Conservation (phyloP, 2,797 vertebrate species). For the Spinus olivaceus region DNA sequence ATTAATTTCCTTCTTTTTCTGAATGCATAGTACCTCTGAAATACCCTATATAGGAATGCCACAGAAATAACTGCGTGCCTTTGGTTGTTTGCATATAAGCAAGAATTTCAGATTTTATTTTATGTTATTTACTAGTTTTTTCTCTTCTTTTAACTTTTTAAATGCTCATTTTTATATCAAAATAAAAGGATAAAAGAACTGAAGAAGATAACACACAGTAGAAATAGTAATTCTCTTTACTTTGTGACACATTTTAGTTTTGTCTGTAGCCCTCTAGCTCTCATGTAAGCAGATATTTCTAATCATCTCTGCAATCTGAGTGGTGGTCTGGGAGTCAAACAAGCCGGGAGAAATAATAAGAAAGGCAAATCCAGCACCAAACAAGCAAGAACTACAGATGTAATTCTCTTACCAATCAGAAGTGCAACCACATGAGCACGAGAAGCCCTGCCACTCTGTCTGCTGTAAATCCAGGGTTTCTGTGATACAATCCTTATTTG, state of each 20-base stretch:
- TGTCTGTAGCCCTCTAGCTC: not conserved
- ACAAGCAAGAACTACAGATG: not conserved
- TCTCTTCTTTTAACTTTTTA: not conserved
- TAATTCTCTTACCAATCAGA: conserved; percentile 7
- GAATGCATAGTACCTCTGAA: not conserved
- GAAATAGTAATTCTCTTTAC: not conserved
- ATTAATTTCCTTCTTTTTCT: not conserved
- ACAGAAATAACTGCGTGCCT: not conserved
- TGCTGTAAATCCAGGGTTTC: conserved; percentile 20
- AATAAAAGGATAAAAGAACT: not conserved
- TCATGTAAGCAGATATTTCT: not conserved
- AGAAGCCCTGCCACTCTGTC: not conserved
- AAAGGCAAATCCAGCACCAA: not conserved
- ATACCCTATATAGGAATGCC: not conserved
- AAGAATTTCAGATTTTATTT: not conserved
- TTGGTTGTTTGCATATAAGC: not conserved
- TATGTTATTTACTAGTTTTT: not conserved
- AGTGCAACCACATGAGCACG: not conserved
- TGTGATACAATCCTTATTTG: not conserved
- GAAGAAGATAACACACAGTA: not conserved
- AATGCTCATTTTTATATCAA: not conserved
- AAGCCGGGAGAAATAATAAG: not conserved
- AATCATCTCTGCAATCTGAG: not conserved
- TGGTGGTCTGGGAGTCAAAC: conserved; percentile 6
- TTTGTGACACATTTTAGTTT: not conserved